Conservation (phyloP, 2,113 vertebrate species). For the Phoxinus phoxinus region DNA sequence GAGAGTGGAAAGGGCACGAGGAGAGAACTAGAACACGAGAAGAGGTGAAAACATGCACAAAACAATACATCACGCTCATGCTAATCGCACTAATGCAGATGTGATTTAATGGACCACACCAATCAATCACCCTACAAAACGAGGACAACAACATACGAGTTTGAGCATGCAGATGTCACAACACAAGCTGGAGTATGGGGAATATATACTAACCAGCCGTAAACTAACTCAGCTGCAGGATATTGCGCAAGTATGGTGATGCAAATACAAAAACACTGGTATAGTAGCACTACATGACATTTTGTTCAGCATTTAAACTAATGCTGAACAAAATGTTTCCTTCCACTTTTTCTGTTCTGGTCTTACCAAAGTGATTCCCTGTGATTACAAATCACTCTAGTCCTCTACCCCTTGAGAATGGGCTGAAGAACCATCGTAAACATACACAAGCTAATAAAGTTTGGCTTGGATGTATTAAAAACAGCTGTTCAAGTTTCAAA, state of each 20-base stretch:
- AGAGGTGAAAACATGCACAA: not conserved
- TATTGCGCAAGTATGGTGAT: not conserved
- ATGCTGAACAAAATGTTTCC: not conserved
- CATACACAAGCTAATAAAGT: not conserved
- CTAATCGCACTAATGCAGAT: conserved; percentile 17
- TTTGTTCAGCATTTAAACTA: not conserved
- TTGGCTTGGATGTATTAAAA: not conserved
- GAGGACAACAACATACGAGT: conserved; percentile 20
- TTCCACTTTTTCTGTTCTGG: conserved; percentile 4
- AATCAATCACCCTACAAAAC: conserved; percentile 20
- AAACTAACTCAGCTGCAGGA: not conserved
- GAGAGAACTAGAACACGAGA: not conserved
- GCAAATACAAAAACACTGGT: not conserved
- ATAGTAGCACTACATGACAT: not conserved
- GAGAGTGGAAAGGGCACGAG: not conserved
- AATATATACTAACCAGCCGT: conserved; percentile 13
- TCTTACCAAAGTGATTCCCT: not conserved
- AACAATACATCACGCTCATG: not conserved
- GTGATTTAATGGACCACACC: conserved; percentile 34
- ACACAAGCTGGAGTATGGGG: not conserved
- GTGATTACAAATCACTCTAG: not conserved
- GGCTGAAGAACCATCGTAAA: not conserved
- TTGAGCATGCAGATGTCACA: conserved; percentile 23
- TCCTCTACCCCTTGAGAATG: too few species aligned
- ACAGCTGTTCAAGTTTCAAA: not conserved